Base-by-base conservation (phyloP, 2,113 vertebrate genomes). In the Arizona elegans region DNA sequence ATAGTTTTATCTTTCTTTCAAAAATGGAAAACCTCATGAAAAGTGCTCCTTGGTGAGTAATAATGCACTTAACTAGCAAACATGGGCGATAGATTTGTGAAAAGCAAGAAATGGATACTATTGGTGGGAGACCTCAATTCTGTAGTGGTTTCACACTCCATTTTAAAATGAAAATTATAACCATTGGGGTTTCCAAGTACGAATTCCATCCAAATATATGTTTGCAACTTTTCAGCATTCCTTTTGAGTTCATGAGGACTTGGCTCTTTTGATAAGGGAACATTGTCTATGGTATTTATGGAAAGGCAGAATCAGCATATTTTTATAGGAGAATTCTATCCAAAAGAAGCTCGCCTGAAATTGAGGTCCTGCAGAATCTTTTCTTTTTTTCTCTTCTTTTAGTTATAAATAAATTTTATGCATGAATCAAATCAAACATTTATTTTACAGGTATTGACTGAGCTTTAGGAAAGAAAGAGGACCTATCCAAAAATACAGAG, bases 271-370 rank as follows among this genome's bases (percentile, higher is more conserved):
- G 87, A 90, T 90, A 87, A 65, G 89, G 47, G 56, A 54, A 90
- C 54, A 52, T 29, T 24, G 87, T 95, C 94, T 43, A 92, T 92
- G 33, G 53, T 75, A 93, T 94, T 38, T 86, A 93, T 94, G 38
- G 65, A 38, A 86, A 29, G 43, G 10, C 29, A 88, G 24, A 0
- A 56, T 62, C 19, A 17, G 0, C 21, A 5, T 8, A 91, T 88
- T 93, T 58, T 29, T 12, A 58, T 0, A 47, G 58, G 24, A 86
- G 12, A 86, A 91, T 85, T 19, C 23, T 90, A 43, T 38, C 93
- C 81, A 90, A 10, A 54, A 54, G 54, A 47, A 90, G 55, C 19
- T 90, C 0, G 3, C 33, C 10, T 10, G 85, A 19, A 13, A 17
- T 59, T 13, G 1, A 9, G 87, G 91, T 93, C 54, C 59, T 87